Evolutionary conservation across 2,888 invertebrate genomes (phyloP).

Genomic region (Eudiplozoon nipponicum): DNA sequence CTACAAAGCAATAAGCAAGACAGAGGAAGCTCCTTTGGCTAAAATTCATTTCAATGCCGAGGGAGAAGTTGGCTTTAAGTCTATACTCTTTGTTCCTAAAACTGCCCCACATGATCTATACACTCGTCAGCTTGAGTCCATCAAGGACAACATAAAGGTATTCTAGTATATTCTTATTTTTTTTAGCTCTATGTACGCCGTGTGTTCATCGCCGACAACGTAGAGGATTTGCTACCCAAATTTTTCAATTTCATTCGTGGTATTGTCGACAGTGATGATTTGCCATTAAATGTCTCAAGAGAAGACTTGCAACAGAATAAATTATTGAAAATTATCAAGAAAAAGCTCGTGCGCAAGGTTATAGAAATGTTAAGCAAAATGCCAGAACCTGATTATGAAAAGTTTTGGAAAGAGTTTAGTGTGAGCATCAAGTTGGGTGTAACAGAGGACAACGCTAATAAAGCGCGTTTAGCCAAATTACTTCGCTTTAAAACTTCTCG

Average conservation of each 20-base stretch:
- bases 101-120: too few relatives aligned
- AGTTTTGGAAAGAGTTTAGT: constrained; percentile 94
- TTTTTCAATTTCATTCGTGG: constrained; percentile 75
- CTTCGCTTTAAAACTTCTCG: constrained; percentile 53
- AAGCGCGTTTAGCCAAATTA: constrained; percentile 69
- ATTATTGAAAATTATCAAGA: constrained; percentile 86
- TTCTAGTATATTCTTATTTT: constrained; percentile 10
- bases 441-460: constrained; percentile 82
- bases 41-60: constrained; percentile 83
- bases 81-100: constrained; percentile 55
- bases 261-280: constrained; percentile 85
- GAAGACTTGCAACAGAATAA: constrained; percentile 95
- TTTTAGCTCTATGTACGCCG: constrained; percentile 55
- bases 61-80: constrained; percentile 92
- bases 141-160: constrained; percentile 60
- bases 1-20: constrained; percentile 72
- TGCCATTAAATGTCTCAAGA: constrained; percentile 80
- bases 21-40: constrained; percentile 45
- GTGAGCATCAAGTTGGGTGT: constrained; percentile 82
- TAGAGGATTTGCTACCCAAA: constrained; percentile 86
- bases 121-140: too few relatives aligned
- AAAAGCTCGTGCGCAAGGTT: constrained; percentile 79
- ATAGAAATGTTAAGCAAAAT: constrained; percentile 91
- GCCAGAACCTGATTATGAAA: constrained; percentile 49
- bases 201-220: constrained; percentile 95